Evolutionary conservation across 2,888 invertebrate species (phyloP), one percentile per base, ranked within the genome.

Genomic region (Eurytoma californica): DNA sequence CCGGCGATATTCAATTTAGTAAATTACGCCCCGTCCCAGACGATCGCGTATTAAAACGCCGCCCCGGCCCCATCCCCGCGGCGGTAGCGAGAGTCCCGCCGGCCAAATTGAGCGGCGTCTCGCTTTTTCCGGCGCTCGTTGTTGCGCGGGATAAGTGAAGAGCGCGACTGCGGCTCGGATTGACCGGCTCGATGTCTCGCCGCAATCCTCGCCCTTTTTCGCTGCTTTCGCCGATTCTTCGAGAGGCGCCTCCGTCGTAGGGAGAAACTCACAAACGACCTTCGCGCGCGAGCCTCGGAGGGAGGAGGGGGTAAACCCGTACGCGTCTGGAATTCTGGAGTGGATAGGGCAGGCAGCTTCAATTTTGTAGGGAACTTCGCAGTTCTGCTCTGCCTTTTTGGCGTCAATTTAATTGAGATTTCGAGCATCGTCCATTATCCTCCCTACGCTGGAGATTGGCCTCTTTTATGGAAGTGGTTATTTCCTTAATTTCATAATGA

Each of bases 1-100:
- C 80, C 83, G 83, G 86, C 83, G 82, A 84, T 86, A 86, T 86
- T 85, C 85, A 85, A 86, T 85, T 86, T 84, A 80, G 80, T 83
- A 86, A 86, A 85, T 86, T 84, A 85, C 83, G 83, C 81, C 39
- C 39, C 83, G 82, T 84, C 79, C 82, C 80, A 80, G 82, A 82
- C 82, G 82, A 83, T 82, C 81, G 75, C 79, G 82, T 81, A 84
- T 85, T 84, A 85, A 84, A 85, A 84, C 82, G 83, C 81, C 79
- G 83, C 83, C 53, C 53, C n/a, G 0, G 13, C n/a, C 53, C 16
- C 53, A 1, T 49, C 49, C n/a, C 55, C 72, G 69, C 78, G 74
- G 80, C 47, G 53, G 18, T 60, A 57, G 39, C 13, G 60, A 24
- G 66, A 72, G 60, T 65, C 9, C 12, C 49, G 49, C 49, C 12